Percentiles rank a stretch among this genome's conserved stretches.
These are phyloP conservation scores for Melanocharis versteri DNA, from an alignment of 2,113 vertebrate species.

Conservation along the genomic window DNA sequence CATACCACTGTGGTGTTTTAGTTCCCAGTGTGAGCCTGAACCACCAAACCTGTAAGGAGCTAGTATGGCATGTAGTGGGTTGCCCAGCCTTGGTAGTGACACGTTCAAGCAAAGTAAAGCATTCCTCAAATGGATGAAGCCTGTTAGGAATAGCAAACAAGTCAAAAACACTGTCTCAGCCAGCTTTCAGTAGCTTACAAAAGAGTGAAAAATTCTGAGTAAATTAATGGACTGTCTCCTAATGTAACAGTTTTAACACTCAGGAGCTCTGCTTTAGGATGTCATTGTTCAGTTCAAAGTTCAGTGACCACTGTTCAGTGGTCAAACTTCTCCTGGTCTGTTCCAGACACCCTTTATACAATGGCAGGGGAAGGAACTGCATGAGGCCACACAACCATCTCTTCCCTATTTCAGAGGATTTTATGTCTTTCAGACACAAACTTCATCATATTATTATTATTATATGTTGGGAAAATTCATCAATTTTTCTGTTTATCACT, in stretches of 20 bases:
- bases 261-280: background rate
- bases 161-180: background rate
- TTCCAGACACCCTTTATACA: background rate
- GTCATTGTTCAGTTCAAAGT: background rate
- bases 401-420: background rate
- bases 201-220: background rate
- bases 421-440: background rate
- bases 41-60: background rate
- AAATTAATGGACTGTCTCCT: background rate
- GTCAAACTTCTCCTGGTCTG: background rate
- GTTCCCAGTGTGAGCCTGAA: background rate
- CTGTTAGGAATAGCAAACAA: background rate
- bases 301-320: background rate
- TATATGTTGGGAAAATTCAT: background rate
- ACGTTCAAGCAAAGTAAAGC: background rate
- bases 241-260: background rate
- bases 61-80: background rate
- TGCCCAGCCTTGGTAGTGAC: background rate
- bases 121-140: background rate
- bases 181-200: background rate
- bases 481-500: background rate
- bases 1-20: background rate
- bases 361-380: background rate
- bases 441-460: background rate
- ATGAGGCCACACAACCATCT: background rate